Evolutionary conservation across 2,888 invertebrate species (phyloP), one percentile per base, ranked within the genome.

Genomic region (Drosophila kambysellisi): DNA sequence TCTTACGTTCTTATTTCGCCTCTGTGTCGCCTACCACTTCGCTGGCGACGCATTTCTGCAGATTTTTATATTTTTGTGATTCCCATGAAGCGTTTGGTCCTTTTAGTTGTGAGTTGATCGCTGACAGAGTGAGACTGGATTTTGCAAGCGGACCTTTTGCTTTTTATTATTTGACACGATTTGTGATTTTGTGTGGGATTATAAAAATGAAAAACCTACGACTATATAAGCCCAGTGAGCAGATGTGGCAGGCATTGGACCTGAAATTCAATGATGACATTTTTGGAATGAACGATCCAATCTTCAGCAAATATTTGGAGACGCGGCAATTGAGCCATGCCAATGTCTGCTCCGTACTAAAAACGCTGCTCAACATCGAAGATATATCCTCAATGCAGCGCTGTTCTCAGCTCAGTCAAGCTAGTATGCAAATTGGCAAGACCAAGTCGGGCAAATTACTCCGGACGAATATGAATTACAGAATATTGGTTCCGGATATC

Each of bases 301-400:
- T 37, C 1, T 75, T 84, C 17, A 2, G 4, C 0, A 35, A 71
- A 12, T 91, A 87, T 58, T 17, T 88, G 25, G 3, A 32, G 8
- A 62, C 70, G 0, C 30, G n/a, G 0, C 30, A 39, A 3, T 53
- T 92, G 35, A 75, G 61, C 30, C 25, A 63, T 8, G 32, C 74
- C 6, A 92, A 91, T 66, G 77, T 79, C 2, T 60, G 61, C 43
- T 29, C 70, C 1, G 77, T 91, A 15, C 75, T 90, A 6, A 53
- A 50, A 0, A 81, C 74, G 0, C 54, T 92, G 25, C 30, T 92
- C 0, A 70, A 81, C 70, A 89, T 92, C 8, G 92, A 92, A 70
- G 92, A 92, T 67, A 7, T 90, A 4, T 70, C 76, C 30, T 63
- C 17, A 15, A 64, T 90, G 77, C 43, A 67, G 43, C 58, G 57